These are phyloP conservation scores for Tapirus indicus DNA, from an alignment of 2,797 vertebrate species.

Conservation along the genomic window DNA sequence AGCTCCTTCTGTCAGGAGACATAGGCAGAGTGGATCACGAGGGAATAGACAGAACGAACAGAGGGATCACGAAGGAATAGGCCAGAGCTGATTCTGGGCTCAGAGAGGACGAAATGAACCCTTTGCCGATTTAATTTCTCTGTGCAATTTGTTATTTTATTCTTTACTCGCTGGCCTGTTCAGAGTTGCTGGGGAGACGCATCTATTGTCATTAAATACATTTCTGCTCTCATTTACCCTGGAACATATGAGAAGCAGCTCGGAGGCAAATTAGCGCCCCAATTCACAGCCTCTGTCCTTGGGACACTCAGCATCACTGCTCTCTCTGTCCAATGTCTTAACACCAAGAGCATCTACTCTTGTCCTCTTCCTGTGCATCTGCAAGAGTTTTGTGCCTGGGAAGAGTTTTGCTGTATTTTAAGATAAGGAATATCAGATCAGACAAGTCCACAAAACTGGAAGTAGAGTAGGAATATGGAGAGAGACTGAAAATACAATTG, in stretches of 20 bases:
- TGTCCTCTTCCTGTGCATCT: neutral
- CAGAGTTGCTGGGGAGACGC: neutral
- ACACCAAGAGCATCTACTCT: neutral
- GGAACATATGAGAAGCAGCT: neutral
- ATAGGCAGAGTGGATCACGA: neutral
- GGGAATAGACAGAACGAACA: neutral
- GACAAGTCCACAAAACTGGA: neutral
- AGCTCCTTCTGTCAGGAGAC: neutral
- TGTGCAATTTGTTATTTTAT: neutral
- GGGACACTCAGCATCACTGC: neutral
- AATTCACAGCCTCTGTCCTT: neutral
- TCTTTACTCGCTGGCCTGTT: constrained; percentile 31
- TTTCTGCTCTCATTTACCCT: neutral
- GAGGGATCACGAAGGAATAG: neutral
- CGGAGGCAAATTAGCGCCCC: neutral
- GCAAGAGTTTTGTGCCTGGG: neutral
- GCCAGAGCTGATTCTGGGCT: neutral
- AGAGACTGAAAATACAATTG: neutral
- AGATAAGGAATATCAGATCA: neutral
- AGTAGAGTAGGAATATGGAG: neutral
- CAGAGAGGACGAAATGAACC: neutral
- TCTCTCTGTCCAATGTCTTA: neutral
- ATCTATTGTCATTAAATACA: neutral
- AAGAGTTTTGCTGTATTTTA: neutral
- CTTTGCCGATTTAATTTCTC: neutral